These are phyloP conservation scores for Sipha maydis DNA, from an alignment of 2,888 invertebrate genomes.

Conservation along the genomic window DNA sequence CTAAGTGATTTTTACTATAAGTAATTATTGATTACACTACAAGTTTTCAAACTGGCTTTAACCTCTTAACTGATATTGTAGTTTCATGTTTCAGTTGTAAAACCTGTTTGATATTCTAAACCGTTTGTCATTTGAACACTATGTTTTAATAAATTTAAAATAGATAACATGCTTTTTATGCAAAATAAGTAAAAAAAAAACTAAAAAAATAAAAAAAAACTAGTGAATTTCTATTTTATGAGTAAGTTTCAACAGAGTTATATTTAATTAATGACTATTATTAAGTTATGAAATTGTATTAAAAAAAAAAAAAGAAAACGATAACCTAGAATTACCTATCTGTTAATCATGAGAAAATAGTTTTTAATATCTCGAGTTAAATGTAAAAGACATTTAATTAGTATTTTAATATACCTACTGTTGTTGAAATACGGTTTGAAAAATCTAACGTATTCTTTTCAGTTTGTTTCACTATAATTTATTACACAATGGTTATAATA, in stretches of 20 bases:
- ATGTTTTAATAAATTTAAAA: neutral
- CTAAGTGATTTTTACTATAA: slow-evolving; percentile 17
- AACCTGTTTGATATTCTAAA: slow-evolving; percentile 50
- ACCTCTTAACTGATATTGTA: neutral
- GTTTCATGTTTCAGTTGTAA: slow-evolving; percentile 5
- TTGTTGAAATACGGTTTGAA: neutral
- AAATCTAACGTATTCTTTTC: neutral
- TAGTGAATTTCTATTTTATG: neutral
- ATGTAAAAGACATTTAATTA: neutral
- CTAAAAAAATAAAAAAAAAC: neutral
- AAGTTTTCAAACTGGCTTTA: slow-evolving; percentile 47
- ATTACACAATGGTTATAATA: neutral
- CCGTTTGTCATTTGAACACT: neutral
- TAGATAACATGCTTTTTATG: neutral
- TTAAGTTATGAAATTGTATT: neutral
- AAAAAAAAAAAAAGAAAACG: neutral
- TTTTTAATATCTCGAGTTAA: neutral
- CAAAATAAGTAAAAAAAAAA: neutral
- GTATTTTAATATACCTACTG: neutral
- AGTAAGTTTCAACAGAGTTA: neutral
- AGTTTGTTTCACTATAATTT: neutral
- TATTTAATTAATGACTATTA: neutral
- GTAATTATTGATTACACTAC: neutral
- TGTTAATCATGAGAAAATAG: neutral
- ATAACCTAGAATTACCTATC: neutral